Conservation (phyloP, 2,113 vertebrate species). For the Chamaetylas fuelleborni region DNA sequence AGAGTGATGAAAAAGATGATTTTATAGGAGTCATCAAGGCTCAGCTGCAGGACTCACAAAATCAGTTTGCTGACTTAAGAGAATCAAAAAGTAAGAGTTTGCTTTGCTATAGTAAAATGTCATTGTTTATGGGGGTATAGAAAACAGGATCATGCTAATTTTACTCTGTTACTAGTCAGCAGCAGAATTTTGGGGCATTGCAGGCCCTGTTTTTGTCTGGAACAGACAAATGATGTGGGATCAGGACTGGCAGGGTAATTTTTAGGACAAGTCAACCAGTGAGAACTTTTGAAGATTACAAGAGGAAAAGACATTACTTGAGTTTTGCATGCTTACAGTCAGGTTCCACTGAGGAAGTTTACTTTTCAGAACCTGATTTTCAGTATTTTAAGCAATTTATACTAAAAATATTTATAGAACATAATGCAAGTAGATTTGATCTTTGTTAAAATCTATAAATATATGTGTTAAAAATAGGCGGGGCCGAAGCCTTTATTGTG, state of each 20-base stretch:
- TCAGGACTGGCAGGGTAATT: neutral
- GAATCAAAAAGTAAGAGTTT: conserved; percentile 78
- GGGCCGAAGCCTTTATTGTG: no score
- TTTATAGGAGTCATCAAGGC: conserved; percentile 70
- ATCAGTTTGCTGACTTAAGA: conserved; percentile 72
- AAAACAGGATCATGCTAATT: neutral
- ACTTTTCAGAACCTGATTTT: neutral
- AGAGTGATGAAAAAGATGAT: conserved; percentile 74
- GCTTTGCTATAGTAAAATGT: neutral
- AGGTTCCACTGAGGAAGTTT: neutral
- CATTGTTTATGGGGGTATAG: neutral
- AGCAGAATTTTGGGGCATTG: neutral
- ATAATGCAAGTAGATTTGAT: neutral
- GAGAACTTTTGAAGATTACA: neutral
- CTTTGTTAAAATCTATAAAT: neutral
- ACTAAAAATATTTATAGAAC: neutral
- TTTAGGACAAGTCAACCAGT: neutral
- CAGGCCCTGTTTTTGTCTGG: neutral
- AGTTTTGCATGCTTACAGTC: neutral
- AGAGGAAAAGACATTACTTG: neutral
- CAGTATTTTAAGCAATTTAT: neutral
- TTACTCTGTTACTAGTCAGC: neutral
- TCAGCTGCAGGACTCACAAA: conserved; percentile 75
- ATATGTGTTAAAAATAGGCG: no score
- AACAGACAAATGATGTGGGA: neutral